Percentiles rank a stretch among this genome's conserved stretches.
Conservation (phyloP, 2,888 invertebrate species). For the Dinocampus coccinellae region DNA sequence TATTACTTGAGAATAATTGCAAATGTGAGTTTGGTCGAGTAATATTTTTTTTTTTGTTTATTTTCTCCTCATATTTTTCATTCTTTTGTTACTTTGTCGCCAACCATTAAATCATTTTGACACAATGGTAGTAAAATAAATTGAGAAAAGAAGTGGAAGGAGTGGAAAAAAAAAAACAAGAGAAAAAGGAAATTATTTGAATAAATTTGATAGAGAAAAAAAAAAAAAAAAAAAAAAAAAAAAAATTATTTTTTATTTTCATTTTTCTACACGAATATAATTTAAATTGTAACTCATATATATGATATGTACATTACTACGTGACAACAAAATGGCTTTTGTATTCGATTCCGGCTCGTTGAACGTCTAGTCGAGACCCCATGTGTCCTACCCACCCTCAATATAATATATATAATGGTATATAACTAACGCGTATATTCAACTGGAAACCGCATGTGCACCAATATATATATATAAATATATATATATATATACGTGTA, state of each 20-base stretch:
- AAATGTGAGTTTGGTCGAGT: too few relatives aligned
- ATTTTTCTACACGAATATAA: background rate
- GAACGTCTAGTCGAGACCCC: slow-evolving; percentile 13
- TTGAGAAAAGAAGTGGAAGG: too few relatives aligned
- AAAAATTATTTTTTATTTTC: background rate
- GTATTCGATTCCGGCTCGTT: slow-evolving; percentile 31
- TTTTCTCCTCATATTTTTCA: background rate
- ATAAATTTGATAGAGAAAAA: slow-evolving; percentile 4
- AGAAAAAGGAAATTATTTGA: slow-evolving; percentile 41
- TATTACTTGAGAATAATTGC: background rate
- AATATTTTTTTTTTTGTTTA: too few relatives aligned
- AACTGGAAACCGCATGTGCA: slow-evolving; percentile 57
- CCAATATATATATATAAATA: slow-evolving; percentile 21
- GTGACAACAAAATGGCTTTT: slow-evolving; percentile 7
- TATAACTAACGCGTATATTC: slow-evolving; percentile 48
- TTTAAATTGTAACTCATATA: background rate
- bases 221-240: too few relatives aligned
- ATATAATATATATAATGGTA: slow-evolving; percentile 36
- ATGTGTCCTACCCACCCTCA: slow-evolving; percentile 4
- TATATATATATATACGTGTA: background rate
- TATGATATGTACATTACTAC: too few relatives aligned
- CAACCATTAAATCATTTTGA: background rate
- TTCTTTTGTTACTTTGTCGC: background rate
- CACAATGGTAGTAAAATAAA: background rate
- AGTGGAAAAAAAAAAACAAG: too few relatives aligned